Base-by-base conservation (phyloP, 2,113 vertebrate species). In the Melanotaenia duboulayi region DNA sequence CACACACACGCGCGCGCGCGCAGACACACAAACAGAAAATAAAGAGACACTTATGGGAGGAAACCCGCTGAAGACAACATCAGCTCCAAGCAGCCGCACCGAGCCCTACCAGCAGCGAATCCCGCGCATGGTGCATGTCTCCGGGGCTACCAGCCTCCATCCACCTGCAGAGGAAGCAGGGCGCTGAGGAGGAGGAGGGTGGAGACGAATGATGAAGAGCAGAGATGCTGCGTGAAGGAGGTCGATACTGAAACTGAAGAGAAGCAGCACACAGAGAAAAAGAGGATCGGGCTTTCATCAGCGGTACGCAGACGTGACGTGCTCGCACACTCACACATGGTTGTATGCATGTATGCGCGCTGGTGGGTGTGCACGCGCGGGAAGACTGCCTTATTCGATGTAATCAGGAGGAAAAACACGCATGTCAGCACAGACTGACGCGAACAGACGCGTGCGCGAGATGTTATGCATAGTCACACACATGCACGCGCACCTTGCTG, bases 131-230 rank as follows among this genome's bases (percentile, higher is more conserved):
- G 74, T 70, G 16, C 79, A 62, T 9, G 65, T 67, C 74, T 81
- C 74, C 78, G 74, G 73, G 70, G 78, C 85, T 84, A n/a, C 62
- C 80, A 72, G 81, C 76, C 68, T 86, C 87, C 83, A 83, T 85
- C 85, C 83, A 81, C 86, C 84, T 65, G 89, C 89, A 66, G 71
- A 77, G 71, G 77, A 60, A 84, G 76, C 28, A 44, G 32, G 32
- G 57, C 11, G 46, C 35, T 35, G 39, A 69, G 56, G 62, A 49
- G 35, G 72, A 80, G 37, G 61, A 82, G 76, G 78, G 56, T 54
- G 81, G 79, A 76, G 85, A 59, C 23, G 58, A 66, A 82, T 59
- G 66, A 62, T 50, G 73, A 55, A 72, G 88, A 72, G 76, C 48
- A 12, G 73, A 84, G 82, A 74, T 78, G 73, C 80, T 74, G 86